phyloP scores from a whole-genome alignment of 37 sponge, comb jelly and placozoan genomes.

The Haliclona indistincta region DNA sequence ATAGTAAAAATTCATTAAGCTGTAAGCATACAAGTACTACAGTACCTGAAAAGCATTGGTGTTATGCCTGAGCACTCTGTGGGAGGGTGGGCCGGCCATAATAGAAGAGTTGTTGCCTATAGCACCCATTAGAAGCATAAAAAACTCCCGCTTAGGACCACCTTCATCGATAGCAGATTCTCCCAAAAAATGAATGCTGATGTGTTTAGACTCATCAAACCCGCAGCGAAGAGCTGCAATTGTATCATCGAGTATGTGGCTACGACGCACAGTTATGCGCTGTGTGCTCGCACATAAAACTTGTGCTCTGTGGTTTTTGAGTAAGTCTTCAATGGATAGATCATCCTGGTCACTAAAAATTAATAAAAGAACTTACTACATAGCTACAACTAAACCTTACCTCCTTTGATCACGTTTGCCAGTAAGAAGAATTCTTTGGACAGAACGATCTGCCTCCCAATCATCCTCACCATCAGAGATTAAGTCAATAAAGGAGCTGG shows the following conservation, averaged over 20 bases:
- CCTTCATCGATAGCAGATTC: slow-evolving; percentile 28
- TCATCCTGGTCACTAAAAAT: no score
- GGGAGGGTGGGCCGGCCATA: not conserved
- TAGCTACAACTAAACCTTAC: no score
- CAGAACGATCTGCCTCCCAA: not conserved
- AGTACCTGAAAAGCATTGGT: slow-evolving; percentile 10
- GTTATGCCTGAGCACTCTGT: slow-evolving; percentile 10
- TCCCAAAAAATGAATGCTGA: slow-evolving; percentile 5
- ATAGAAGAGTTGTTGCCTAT: not conserved
- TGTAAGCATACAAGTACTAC: not conserved
- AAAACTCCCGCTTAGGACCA: slow-evolving; percentile 26
- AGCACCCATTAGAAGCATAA: not conserved
- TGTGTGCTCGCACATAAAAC: not conserved
- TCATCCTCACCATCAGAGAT: not conserved
- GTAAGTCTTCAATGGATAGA: not conserved
- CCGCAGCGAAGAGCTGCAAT: not conserved
- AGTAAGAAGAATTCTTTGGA: not conserved
- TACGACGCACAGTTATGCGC: slow-evolving; percentile 7
- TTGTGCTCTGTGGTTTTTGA: slow-evolving; percentile 10
- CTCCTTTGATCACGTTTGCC: no score
- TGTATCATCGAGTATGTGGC: slow-evolving; percentile 1
- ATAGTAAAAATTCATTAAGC: slow-evolving; percentile 1
- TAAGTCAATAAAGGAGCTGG: not conserved
- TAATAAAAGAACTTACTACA: no score
- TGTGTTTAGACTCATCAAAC: slow-evolving; percentile 12